Percentiles rank a stretch among this genome's conserved stretches.
Evolutionary conservation across 2,797 vertebrate species (phyloP).

Genomic region (Poecilia velifera): DNA sequence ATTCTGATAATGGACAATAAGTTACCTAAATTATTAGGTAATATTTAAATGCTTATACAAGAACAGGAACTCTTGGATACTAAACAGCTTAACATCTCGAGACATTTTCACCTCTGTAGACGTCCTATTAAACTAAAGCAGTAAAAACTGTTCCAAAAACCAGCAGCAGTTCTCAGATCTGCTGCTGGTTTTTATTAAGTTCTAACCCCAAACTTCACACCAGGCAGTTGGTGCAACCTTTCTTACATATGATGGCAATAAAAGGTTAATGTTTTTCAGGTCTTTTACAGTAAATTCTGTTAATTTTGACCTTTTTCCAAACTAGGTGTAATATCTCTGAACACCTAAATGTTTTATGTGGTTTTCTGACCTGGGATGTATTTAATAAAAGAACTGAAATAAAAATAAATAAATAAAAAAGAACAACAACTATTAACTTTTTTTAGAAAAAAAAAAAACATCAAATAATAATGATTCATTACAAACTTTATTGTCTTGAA

Average conservation of each 20-base stretch:
- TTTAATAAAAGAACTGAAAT: not conserved
- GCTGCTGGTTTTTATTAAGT: not conserved
- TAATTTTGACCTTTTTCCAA: not conserved
- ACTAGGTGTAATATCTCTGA: not conserved
- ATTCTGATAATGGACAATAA: not conserved
- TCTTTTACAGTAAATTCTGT: not conserved
- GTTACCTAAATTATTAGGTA: not conserved
- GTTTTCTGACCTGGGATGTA: not conserved
- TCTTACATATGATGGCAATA: not conserved
- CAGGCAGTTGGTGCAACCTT: not conserved
- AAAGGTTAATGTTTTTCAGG: not conserved
- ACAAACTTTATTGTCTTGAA: not conserved
- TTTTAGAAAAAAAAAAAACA: not conserved
- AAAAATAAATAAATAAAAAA: not conserved
- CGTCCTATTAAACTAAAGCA: not conserved
- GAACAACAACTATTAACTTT: too few relatives aligned
- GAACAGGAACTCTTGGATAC: not conserved
- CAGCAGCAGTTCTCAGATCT: not conserved
- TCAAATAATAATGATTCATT: not conserved
- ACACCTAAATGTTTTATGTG: not conserved
- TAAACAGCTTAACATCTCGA: not conserved
- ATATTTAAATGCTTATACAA: conserved; percentile 5
- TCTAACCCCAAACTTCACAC: not conserved
- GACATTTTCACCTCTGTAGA: not conserved
- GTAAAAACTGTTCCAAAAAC: not conserved